Base-by-base conservation (phyloP, 1,140 invertebrate genomes). In the Trissolcus basalis region DNA sequence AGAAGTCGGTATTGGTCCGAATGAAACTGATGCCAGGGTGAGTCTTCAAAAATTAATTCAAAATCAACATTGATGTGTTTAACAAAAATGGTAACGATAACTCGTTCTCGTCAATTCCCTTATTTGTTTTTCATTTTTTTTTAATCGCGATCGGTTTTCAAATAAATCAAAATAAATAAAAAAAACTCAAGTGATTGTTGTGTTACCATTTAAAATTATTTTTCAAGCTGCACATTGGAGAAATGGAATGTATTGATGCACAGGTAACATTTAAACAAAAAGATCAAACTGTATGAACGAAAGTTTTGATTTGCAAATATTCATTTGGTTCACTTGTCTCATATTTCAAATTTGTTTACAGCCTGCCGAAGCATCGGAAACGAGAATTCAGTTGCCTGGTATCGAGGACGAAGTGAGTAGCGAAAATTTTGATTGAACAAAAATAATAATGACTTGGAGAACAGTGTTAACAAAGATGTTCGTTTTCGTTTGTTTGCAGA, bases 351-450 rank as follows among this genome's bases (percentile, higher is more conserved):
- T 47, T 19, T 32, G 13, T 86, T 78, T 14, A 19, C 88, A 94
- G 93, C 93, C 93, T 36, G 92, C 92, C n/a, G 92, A 93, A 89
- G 93, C 93, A 15, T 93, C 93, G 0, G 93, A 93, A 74, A 93
- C 93, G 12, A 92, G 93, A 85, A 93, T 93, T 76, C 91, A 93
- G 83, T 87, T 93, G 60, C 93, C 93, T 39, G 92, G 92, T 8
- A 88, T 93, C 51, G 92, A 92, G 69, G 92, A 93, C 12, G 92
- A 93, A 56, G 87, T 88, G 81, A 79, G 67, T 81, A 9, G 9
- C n/a, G n/a, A n/a, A n/a, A n/a, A n/a, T n/a, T n/a, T n/a, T n/a
- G n/a, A n/a, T n/a, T n/a, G n/a, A n/a, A n/a, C n/a, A n/a, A n/a
- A n/a, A n/a, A n/a, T n/a, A n/a, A n/a, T n/a, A n/a, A n/a, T n/a